Percentiles rank a stretch among this genome's conserved stretches.
phyloP scores from a whole-genome alignment of 2,113 vertebrate species.

The Gymnocephalus cernua region DNA sequence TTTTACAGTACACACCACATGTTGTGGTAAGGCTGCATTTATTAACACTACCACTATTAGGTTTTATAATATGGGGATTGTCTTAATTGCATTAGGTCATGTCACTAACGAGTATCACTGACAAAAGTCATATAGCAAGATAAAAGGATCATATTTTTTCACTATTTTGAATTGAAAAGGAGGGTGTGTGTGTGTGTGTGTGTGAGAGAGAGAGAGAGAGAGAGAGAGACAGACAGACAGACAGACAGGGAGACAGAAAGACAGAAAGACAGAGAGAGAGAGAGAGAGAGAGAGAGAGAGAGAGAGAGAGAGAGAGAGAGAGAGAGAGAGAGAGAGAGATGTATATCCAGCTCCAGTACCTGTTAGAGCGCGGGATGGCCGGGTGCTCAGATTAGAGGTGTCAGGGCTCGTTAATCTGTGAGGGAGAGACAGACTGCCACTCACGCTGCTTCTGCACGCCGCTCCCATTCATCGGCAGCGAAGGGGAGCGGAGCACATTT shows the following conservation, averaged over 20 bases:
- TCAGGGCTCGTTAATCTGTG: conserved; percentile 79
- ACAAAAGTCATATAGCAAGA: neutral
- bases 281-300: neutral
- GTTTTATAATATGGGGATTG: accelerated
- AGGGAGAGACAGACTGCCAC: conserved; percentile 64
- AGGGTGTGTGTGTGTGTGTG: neutral
- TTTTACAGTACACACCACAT: no score
- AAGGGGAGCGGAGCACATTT: conserved; percentile 48
- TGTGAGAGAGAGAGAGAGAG: neutral
- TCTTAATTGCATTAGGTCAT: neutral
- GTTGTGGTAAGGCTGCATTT: no score
- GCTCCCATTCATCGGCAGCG: conserved; percentile 50
- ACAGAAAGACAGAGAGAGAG: no score
- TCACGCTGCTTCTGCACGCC: conserved; percentile 54
- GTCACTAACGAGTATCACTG: neutral
- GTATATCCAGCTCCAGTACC: conserved; percentile 76
- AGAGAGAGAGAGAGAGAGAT: conserved; percentile 33
- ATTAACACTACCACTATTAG: no score
- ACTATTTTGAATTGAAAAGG: neutral
- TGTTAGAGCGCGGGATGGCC: conserved; percentile 88
- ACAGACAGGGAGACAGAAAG: neutral
- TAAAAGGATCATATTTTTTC: conserved; percentile 8
- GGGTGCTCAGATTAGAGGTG: conserved; percentile 86
- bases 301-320: conserved; percentile 10
- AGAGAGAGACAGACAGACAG: neutral